Conservation (phyloP, 2,113 vertebrate genomes). For the Lynx canadensis region DNA sequence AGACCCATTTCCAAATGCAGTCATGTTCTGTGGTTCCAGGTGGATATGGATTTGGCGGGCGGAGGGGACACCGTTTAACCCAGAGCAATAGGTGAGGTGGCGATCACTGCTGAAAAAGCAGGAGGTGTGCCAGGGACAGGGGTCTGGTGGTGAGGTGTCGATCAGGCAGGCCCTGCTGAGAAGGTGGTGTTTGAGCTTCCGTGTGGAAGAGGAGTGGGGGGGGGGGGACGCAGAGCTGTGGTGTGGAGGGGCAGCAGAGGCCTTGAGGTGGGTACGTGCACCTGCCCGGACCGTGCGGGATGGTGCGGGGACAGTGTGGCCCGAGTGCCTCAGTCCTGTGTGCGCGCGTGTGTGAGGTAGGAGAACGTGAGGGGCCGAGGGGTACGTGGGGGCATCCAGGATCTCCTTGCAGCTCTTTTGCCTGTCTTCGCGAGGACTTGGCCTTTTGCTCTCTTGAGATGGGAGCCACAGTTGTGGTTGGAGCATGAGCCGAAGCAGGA, state of each 20-base stretch:
- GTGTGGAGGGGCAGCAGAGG: not conserved
- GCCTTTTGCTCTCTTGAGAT: not conserved
- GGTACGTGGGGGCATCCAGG: too few species aligned
- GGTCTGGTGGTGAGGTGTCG: too few species aligned
- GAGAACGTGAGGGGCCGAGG: not conserved
- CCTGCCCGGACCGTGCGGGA: not conserved
- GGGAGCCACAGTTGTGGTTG: not conserved
- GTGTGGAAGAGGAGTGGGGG: not conserved
- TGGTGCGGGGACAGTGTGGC: not conserved
- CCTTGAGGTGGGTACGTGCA: fast-evolving
- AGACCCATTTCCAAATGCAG: not conserved
- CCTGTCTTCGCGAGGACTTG: not conserved
- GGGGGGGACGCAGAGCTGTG: not conserved
- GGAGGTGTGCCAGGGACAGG: too few species aligned
- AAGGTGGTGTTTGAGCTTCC: not conserved
- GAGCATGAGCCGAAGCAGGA: not conserved
- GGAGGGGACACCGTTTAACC: not conserved
- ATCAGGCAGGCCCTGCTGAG: not conserved
- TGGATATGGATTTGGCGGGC: not conserved
- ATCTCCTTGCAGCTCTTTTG: not conserved
- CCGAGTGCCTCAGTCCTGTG: fast-evolving
- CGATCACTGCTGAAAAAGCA: not conserved
- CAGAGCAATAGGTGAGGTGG: not conserved
- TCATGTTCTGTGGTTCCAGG: not conserved
- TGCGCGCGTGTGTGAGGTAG: not conserved